These are phyloP conservation scores for Metallyticus violacea DNA, from an alignment of 2,888 invertebrate species.

Conservation along the genomic window DNA sequence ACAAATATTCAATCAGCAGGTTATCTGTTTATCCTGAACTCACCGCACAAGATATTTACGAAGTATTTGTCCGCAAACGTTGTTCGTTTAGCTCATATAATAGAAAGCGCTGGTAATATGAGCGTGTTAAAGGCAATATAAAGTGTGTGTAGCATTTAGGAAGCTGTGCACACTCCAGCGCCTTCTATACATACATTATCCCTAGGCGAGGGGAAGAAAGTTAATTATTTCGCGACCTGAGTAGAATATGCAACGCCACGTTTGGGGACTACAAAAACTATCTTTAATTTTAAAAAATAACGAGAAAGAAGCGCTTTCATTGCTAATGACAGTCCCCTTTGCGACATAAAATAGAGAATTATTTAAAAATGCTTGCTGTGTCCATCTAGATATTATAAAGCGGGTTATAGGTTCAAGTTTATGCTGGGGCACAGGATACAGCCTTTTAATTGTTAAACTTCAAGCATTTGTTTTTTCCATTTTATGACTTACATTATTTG, in stretches of 20 bases:
- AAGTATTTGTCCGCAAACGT: too few species aligned
- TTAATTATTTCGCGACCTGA: not conserved
- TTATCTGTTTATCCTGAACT: too few species aligned
- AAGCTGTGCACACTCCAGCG: not conserved
- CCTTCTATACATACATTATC: not conserved
- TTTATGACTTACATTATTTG: too few species aligned
- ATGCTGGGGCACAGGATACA: too few species aligned
- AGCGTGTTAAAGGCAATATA: not conserved
- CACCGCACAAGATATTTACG: too few species aligned
- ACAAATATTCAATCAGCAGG: too few species aligned
- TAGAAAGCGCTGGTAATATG: too few species aligned
- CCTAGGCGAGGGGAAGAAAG: not conserved
- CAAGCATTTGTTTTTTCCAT: too few species aligned
- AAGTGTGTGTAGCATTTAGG: not conserved
- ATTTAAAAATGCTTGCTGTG: not conserved
- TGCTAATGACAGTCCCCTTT: not conserved
- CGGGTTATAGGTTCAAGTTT: too few species aligned
- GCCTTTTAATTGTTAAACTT: too few species aligned
- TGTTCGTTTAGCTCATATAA: too few species aligned
- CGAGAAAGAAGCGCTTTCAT: not conserved
- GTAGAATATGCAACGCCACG: not conserved
- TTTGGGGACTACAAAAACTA: not conserved
- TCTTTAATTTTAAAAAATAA: not conserved
- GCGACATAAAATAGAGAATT: not conserved
- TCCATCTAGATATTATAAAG: too few species aligned